Percentiles rank a stretch among this genome's conserved stretches.
Evolutionary conservation across 2,888 invertebrate species (phyloP).

Genomic region (Copidosoma aretas): DNA sequence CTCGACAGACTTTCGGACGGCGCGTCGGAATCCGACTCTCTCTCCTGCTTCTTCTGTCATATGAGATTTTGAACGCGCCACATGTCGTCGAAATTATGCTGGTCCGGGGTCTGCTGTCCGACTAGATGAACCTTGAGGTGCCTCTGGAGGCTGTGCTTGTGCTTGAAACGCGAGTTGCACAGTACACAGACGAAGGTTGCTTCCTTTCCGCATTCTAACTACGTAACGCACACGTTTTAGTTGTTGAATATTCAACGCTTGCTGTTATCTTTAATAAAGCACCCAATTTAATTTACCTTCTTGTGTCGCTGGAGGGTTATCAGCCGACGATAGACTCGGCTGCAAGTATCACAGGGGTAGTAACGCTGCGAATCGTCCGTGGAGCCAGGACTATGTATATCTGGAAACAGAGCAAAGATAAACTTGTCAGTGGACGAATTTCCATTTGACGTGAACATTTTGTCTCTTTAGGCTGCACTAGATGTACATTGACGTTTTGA

Average conservation of each 20-base stretch:
- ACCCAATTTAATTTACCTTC: no score
- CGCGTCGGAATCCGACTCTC: not conserved
- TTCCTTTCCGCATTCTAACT: slow-evolving; percentile 65
- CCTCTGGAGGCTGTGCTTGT: slow-evolving; percentile 57
- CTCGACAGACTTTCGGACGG: not conserved
- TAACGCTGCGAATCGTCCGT: slow-evolving; percentile 29
- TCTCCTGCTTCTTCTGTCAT: slow-evolving; percentile 14
- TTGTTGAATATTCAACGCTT: no score
- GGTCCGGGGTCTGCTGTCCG: slow-evolving; percentile 19
- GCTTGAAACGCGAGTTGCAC: slow-evolving; percentile 60
- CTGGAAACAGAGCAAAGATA: slow-evolving; percentile 24
- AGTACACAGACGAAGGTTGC: slow-evolving; percentile 63
- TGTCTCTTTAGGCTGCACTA: not conserved
- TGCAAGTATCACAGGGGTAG: slow-evolving; percentile 56
- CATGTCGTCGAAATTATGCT: slow-evolving; percentile 17
- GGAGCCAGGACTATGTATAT: not conserved
- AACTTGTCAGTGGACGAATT: slow-evolving; percentile 9
- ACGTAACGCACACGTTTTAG: no score
- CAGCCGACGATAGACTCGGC: slow-evolving; percentile 53
- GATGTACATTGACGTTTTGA: not conserved
- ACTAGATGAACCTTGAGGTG: slow-evolving; percentile 52
- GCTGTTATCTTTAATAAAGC: no score
- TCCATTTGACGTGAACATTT: not conserved
- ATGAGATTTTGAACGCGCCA: slow-evolving; percentile 30
- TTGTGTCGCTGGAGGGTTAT: slow-evolving; percentile 62